Percentiles rank a stretch among this genome's conserved stretches.
Conservation (phyloP, 35 echinoderm and acorn worm genomes). For the Stichopus chloronotus region DNA sequence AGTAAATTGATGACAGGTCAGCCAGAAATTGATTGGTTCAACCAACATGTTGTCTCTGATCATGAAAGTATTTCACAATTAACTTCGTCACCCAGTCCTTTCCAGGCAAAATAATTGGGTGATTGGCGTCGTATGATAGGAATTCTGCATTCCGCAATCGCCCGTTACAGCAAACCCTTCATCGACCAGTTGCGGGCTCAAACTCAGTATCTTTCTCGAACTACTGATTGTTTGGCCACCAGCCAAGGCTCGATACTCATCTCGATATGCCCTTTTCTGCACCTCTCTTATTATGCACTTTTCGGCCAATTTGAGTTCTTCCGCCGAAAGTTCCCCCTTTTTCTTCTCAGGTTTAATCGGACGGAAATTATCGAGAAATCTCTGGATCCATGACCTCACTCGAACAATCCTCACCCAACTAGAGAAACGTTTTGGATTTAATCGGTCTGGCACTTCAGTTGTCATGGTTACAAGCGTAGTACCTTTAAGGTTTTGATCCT, state of each 20-base stretch:
- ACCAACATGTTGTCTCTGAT: conserved; percentile 40
- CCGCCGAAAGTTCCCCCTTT: no score
- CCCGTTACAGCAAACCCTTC: conserved; percentile 7
- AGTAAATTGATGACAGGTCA: conserved; percentile 34
- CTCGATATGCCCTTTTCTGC: not conserved
- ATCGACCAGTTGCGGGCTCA: conserved; percentile 1
- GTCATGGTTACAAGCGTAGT: no score
- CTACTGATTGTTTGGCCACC: not conserved
- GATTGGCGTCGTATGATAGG: not conserved
- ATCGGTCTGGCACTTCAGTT: not conserved
- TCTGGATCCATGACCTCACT: conserved; percentile 28
- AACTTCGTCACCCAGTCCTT: conserved; percentile 48
- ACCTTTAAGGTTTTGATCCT: not conserved
- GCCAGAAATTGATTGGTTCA: conserved; percentile 42
- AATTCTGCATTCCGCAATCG: not conserved
- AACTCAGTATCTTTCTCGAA: conserved; percentile 25
- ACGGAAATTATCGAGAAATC: conserved; percentile 27
- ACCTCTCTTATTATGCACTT: not conserved
- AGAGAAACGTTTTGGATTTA: conserved; percentile 25
- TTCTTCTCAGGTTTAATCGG: not conserved
- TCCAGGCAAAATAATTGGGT: conserved; percentile 24
- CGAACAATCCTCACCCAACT: conserved; percentile 1
- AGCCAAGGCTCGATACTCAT: not conserved
- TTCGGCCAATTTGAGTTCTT: no score
- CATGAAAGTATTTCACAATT: conserved; percentile 57